A percentile compares a stretch with the other conserved stretches of the same genome.
phyloP scores from a whole-genome alignment of 1,140 invertebrate genomes.

The Drosophila kurseongensis region DNA sequence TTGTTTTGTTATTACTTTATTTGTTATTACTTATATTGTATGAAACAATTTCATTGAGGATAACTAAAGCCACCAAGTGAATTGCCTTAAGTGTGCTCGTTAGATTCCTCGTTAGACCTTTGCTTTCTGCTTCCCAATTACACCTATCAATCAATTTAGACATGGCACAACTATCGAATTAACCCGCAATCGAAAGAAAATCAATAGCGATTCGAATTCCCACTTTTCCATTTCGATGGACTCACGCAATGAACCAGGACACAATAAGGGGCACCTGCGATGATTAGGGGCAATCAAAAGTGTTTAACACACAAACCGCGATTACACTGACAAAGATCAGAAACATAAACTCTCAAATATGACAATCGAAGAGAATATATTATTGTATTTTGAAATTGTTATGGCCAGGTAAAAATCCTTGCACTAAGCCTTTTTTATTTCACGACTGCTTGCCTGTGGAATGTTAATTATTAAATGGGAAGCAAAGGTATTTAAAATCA shows the following conservation, averaged over 20 bases:
- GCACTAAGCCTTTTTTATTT: too few species aligned
- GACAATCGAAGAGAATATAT: neutral
- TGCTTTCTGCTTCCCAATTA: conserved; percentile 51
- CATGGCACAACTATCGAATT: conserved; percentile 32
- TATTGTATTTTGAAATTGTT: too few species aligned
- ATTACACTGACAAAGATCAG: neutral
- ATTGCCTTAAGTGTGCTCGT: conserved; percentile 17
- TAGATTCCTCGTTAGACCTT: conserved; percentile 21
- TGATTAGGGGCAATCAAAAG: conserved; percentile 68
- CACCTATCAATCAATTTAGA: conserved; percentile 65
- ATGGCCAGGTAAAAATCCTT: too few species aligned
- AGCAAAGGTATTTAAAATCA: too few species aligned
- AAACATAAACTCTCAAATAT: neutral
- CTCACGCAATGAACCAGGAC: conserved; percentile 32
- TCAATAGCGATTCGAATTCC: conserved; percentile 55
- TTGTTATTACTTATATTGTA: too few species aligned
- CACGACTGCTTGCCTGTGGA: too few species aligned
- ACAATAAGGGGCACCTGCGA: conserved; percentile 34
- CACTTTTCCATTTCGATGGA: conserved; percentile 28
- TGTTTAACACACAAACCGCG: conserved; percentile 56
- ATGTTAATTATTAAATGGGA: too few species aligned
- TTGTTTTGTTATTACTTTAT: too few species aligned
- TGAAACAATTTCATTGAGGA: neutral
- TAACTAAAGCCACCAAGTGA: neutral
- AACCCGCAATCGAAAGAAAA: conserved; percentile 43